Base-by-base conservation (phyloP, 2,113 vertebrate species). In the Oncorhynchus kisutch region DNA sequence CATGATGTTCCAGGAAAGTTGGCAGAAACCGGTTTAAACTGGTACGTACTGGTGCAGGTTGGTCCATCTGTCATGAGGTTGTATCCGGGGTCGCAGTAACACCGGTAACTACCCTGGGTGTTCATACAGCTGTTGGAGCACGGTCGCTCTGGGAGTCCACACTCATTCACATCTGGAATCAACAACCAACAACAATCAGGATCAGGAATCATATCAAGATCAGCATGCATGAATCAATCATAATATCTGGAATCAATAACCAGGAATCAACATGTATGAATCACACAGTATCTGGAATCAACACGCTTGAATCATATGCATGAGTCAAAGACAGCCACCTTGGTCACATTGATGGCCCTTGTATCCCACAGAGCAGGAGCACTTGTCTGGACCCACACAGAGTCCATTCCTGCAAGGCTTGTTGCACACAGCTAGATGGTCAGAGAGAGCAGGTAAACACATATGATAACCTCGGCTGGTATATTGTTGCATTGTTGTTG, bases 41-140 rank as follows among this genome's bases (percentile, higher is more conserved):
- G 14, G 51, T 54, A 89, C 88, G 91, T 82, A 92, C 90, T 82
- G 77, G 62, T 84, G 80, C 92, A 93, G 87, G 89, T 90, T 85
- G 82, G 78, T 77, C 89, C 85, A 72, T 93, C 90, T 78, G 84
- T 73, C 59, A 62, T 59, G 79, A 93, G 90, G 4, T 65, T 77
- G 86, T 88, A 88, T 75, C 91, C 89, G 73, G 86, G 86, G 73
- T 92, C 87, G 51, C 91, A 92, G 86, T 90, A 92, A 87, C 91
- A 92, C 49, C 81, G 91, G 80, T 89, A 91, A 86, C 90, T 92
- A 73, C 91, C 90, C 27, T 81, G 79, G 12, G 87, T 91, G 70
- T 93, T 93, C 93, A 94, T 90, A 81, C 91, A 93, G 82, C 88
- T 87, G 81, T 94, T 91, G 82, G 86, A 88, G 79, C 91, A 92